phyloP scores from a whole-genome alignment of 2,113 vertebrate species.

The human (Homo sapiens) region DNA sequence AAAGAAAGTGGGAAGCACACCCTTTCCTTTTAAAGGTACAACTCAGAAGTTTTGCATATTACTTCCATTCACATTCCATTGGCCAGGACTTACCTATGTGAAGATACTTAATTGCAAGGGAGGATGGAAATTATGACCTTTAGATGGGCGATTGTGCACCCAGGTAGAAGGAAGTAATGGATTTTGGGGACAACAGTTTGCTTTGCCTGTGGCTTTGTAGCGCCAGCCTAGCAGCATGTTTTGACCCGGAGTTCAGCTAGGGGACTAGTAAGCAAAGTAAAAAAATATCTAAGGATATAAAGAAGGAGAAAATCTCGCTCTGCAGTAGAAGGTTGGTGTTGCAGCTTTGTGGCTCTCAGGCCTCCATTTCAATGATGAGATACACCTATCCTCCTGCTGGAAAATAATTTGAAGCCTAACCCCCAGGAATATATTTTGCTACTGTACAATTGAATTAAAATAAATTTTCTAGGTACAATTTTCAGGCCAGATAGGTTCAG shows the following conservation, averaged over 20 bases:
- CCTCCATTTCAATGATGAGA: background rate
- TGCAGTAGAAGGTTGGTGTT: background rate
- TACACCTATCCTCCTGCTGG: background rate
- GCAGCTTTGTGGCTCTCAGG: background rate
- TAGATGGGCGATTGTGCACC: background rate
- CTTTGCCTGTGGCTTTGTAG: background rate
- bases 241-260: background rate
- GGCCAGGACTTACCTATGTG: background rate
- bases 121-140: background rate
- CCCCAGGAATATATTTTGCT: background rate
- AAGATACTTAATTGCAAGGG: background rate
- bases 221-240: background rate
- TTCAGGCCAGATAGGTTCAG: background rate
- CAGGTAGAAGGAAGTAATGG: background rate
- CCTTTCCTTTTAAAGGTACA: background rate
- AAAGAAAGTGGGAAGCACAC: background rate
- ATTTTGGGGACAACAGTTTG: background rate
- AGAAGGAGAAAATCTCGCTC: background rate
- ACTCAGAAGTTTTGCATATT: background rate
- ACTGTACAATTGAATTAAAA: background rate
- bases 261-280: background rate
- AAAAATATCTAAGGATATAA: background rate
- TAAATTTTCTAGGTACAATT: background rate
- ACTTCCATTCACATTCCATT: background rate
- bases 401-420: background rate